These are phyloP conservation scores for Mythimna ferrago DNA, from an alignment of 2,888 invertebrate species.

Conservation along the genomic window DNA sequence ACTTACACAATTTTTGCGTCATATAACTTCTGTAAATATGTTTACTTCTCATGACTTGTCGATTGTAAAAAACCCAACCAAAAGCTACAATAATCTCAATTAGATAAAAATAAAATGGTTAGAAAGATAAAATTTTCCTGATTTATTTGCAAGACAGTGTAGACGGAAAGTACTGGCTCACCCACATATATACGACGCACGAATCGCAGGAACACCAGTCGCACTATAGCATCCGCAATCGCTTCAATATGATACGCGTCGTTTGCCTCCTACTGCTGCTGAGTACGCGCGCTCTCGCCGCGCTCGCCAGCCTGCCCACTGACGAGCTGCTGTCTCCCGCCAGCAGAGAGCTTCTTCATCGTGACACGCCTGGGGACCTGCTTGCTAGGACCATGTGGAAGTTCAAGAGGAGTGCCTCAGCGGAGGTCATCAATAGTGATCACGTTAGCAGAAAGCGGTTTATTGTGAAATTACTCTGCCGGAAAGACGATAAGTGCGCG, in stretches of 20 bases:
- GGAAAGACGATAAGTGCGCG: conserved; percentile 40
- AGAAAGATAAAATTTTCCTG: conserved; percentile 32
- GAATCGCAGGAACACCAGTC: conserved; percentile 43
- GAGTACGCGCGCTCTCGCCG: conserved; percentile 25
- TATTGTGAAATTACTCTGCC: conserved; percentile 59
- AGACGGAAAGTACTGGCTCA: conserved; percentile 57
- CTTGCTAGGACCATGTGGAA: conserved; percentile 8
- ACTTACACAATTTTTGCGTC: background rate
- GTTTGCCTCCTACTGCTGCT: conserved; percentile 47
- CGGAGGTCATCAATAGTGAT: background rate
- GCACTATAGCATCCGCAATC: conserved; percentile 22
- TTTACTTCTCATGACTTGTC: background rate
- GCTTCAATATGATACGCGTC: conserved; percentile 37
- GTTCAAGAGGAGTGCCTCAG: conserved; percentile 23
- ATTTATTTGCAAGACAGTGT: conserved; percentile 49
- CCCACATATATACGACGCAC: conserved; percentile 46
- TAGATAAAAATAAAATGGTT: conserved; percentile 19
- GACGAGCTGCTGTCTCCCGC: conserved; percentile 1
- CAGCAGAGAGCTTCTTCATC: background rate
- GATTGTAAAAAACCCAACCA: conserved; percentile 5
- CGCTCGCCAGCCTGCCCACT: conserved; percentile 19
- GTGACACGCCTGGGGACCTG: background rate
- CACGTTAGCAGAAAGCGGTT: conserved; percentile 54
- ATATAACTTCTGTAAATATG: background rate
- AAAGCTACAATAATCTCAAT: background rate